Evolutionary conservation across 2,797 vertebrate species (phyloP), one percentile per base, ranked within the genome.

Genomic region (Acrossocheilus fasciatus): DNA sequence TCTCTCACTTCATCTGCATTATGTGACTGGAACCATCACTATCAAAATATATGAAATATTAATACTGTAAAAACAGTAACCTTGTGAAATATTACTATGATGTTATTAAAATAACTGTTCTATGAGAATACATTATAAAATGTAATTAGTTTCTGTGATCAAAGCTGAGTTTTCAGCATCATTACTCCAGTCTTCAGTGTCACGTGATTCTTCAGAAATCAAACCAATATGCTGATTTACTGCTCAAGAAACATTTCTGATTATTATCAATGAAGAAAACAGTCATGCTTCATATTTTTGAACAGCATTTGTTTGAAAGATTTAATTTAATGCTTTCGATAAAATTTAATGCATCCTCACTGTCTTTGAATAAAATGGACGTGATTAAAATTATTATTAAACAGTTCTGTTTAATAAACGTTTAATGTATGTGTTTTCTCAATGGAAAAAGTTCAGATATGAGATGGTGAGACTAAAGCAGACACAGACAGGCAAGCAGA

Each of bases 401-500:
- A 14, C 45, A 47, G 52, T 54, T 20, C 52, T 18, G 6, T 18
- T n/a, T 45, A 15, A 15, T 73, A 4, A 18, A 54, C 11, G 39
- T 54, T 34, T 36, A 52, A 6, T 34, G 26, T 34, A 1, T 20
- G 15, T 34, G 45, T 20, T 34, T 34, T 54, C 47, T 23, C 30
- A 36, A 73, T 10, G 66, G 47, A 66, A 23, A 74, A 23, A 14
- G 74, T 50, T 41, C 39, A 47, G 30, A 52, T 17, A 83, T 52
- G 30, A 57, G 45, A 26, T 7, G 34, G 23, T n/a, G 75, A 82
- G 70, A 73, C 17, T 36, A 50, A 86, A 68, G 50, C 62, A 85
- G 62, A 82, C 39, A 86, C 62, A 85, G 70, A 83, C 47, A 81
- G 50, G n/a, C 83, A 84, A 52, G 34, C 66, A 86, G 75, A 73